Percentiles rank a stretch among this genome's conserved stretches.
These are phyloP conservation scores for Dipodomys stephensi DNA, from an alignment of 2,113 vertebrate genomes.

Conservation along the genomic window DNA sequence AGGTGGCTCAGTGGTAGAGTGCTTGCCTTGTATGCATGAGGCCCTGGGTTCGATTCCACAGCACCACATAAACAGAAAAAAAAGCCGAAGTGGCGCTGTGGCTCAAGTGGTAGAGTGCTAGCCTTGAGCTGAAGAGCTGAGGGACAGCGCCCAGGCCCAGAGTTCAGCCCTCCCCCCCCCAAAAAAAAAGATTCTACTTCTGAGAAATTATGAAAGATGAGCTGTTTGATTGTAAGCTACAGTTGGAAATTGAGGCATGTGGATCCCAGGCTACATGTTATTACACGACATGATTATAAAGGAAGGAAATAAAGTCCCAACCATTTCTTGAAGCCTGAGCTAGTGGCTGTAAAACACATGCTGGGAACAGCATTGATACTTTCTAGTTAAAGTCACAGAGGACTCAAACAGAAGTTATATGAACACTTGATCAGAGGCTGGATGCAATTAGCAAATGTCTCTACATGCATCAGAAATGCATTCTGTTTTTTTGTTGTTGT, in stretches of 20 bases:
- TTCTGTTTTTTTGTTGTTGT: no score
- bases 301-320: constrained; percentile 19
- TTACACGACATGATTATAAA: not conserved
- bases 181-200: not conserved
- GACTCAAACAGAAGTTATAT: not conserved
- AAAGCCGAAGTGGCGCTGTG: no score
- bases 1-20: no score
- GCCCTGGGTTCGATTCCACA: no score
- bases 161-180: no score
- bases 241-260: not conserved
- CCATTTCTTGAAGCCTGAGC: not conserved
- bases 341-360: not conserved
- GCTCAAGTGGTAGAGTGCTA: no score
- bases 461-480: not conserved
- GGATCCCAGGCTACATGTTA: not conserved
- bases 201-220: constrained; percentile 15
- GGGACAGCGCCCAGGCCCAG: no score
- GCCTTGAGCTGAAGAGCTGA: no score
- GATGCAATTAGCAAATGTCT: not conserved
- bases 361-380: not conserved
- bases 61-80: no score
- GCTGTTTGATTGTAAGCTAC: not conserved
- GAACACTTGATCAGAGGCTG: not conserved
- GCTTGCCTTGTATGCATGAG: no score
- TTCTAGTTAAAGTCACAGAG: not conserved